Percentiles rank a stretch among this genome's conserved stretches.
These are phyloP conservation scores for Odontocolon sp. DNA, from an alignment of 2,888 invertebrate species.

Conservation along the genomic window DNA sequence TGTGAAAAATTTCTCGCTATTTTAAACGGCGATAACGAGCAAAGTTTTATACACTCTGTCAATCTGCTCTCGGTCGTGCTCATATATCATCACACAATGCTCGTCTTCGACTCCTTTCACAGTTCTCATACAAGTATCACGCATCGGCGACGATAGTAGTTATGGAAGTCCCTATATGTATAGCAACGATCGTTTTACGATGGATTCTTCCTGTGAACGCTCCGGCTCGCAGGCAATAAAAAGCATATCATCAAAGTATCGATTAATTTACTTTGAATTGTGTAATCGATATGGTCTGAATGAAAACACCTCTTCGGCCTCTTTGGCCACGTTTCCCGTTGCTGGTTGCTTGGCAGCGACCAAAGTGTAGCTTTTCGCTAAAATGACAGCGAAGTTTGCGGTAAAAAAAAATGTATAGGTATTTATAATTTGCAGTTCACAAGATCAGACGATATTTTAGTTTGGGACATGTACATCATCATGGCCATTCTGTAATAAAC, in stretches of 20 bases:
- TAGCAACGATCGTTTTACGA: background rate
- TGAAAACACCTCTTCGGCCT: too few relatives aligned
- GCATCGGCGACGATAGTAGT: slow-evolving; percentile 23
- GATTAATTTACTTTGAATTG: slow-evolving; percentile 1
- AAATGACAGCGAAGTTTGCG: too few relatives aligned
- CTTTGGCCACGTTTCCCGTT: too few relatives aligned
- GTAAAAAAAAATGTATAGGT: too few relatives aligned
- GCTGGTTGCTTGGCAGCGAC: too few relatives aligned
- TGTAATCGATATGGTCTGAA: slow-evolving; percentile 35
- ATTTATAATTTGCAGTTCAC: too few relatives aligned
- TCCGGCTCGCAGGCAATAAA: slow-evolving; percentile 6
- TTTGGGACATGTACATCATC: too few relatives aligned
- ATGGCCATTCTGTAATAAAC: background rate
- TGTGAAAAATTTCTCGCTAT: slow-evolving; percentile 36
- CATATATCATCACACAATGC: slow-evolving; percentile 13
- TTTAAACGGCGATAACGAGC: slow-evolving; percentile 49
- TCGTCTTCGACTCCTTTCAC: slow-evolving; percentile 20
- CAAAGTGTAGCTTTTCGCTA: too few relatives aligned
- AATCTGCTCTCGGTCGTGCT: background rate
- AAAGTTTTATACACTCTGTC: slow-evolving; percentile 34
- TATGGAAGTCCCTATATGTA: slow-evolving; percentile 2
- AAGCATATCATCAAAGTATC: background rate
- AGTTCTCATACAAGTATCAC: slow-evolving; percentile 3
- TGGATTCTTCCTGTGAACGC: background rate
- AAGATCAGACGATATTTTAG: too few relatives aligned